These are phyloP conservation scores for Gastracanthus pulcherrimus DNA, from an alignment of 2,888 invertebrate species.

Conservation along the genomic window DNA sequence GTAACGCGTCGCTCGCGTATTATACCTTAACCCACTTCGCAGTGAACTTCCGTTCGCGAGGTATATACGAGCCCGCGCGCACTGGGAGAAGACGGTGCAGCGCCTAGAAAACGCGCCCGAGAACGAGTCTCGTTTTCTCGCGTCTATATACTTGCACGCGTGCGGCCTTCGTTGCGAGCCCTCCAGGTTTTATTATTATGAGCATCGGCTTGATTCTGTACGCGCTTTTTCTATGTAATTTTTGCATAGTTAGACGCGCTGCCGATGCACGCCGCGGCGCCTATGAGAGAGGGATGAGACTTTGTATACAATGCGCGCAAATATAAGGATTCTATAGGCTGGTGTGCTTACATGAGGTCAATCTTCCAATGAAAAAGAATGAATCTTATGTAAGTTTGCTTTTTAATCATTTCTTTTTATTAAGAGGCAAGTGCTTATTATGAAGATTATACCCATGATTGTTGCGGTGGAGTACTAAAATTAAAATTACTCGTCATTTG, in stretches of 20 bases:
- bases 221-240: background rate
- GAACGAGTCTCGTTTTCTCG: no score
- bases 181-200: no score
- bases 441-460: no score
- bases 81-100: no score
- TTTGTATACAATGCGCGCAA: no score
- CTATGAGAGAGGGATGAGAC: background rate
- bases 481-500: background rate
- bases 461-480: background rate
- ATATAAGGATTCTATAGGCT: background rate
- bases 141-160: no score
- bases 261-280: background rate
- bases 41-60: constrained; percentile 31
- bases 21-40: constrained; percentile 45
- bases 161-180: background rate
- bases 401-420: constrained; percentile 6
- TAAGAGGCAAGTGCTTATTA: background rate
- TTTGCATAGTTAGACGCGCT: background rate
- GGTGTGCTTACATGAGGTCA: background rate
- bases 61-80: no score
- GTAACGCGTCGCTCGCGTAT: background rate
- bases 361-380: background rate
- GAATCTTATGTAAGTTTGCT: background rate
- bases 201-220: no score
- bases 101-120: no score